Conservation (phyloP, 2,888 invertebrate species). For the Baccha elongata region DNA sequence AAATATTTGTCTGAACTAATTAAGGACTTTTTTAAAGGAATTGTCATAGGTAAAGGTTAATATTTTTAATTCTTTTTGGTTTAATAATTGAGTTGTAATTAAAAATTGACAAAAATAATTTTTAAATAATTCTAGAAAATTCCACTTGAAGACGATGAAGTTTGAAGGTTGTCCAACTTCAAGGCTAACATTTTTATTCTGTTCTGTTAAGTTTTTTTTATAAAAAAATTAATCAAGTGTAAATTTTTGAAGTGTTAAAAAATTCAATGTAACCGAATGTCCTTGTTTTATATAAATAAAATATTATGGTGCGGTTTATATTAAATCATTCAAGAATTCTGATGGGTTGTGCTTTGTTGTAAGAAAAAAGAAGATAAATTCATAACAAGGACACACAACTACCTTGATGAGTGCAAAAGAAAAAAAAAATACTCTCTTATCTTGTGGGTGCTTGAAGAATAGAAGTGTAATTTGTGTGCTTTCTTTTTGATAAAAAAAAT, state of each 20-base stretch:
- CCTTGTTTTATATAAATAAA: neutral
- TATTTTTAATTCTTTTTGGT: neutral
- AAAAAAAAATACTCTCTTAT: neutral
- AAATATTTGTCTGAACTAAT: slow-evolving; percentile 75
- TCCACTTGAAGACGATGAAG: slow-evolving; percentile 47
- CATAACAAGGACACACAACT: slow-evolving; percentile 43
- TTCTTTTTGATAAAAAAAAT: slow-evolving; percentile 9
- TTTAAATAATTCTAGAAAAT: neutral
- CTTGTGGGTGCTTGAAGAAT: slow-evolving; percentile 12
- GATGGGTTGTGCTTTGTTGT: slow-evolving; percentile 3
- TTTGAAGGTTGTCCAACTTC: neutral
- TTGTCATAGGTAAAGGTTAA: neutral
- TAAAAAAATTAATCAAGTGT: neutral
- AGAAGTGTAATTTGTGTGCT: slow-evolving; percentile 10
- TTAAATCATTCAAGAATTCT: slow-evolving; percentile 10
- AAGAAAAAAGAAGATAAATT: slow-evolving; percentile 4
- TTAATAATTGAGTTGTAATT: neutral
- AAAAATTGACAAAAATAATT: neutral
- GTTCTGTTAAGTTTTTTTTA: slow-evolving; percentile 27
- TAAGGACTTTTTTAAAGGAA: slow-evolving; percentile 31
- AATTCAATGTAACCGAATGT: neutral
- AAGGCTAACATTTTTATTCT: neutral
- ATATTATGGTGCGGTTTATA: neutral
- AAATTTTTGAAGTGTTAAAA: neutral
- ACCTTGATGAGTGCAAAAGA: slow-evolving; percentile 23